A percentile compares a stretch with the other conserved stretches of the same genome.
phyloP scores from a whole-genome alignment of 2,113 vertebrate genomes.

The Lynx canadensis region DNA sequence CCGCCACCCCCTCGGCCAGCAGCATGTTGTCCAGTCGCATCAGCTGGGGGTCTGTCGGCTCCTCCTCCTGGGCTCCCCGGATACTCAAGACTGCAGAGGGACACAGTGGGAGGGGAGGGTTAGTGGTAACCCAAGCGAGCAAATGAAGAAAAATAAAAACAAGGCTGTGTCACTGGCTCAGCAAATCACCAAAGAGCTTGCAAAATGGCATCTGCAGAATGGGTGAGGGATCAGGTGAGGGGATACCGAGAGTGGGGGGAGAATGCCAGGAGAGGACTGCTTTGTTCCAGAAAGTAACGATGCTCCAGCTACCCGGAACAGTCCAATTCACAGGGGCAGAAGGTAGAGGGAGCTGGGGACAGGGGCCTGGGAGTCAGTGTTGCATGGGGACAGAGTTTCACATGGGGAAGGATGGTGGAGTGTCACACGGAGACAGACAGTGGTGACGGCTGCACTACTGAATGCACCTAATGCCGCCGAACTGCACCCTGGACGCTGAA shows the following conservation, averaged over 20 bases:
- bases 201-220: accelerated
- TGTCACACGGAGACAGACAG: too few relatives aligned
- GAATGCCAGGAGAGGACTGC: background rate
- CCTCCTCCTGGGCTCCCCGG: slow-evolving; percentile 97
- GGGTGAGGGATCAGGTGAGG: background rate
- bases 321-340: background rate
- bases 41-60: slow-evolving; percentile 97
- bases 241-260: background rate
- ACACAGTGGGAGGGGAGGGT: slow-evolving; percentile 59
- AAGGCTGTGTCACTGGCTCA: background rate
- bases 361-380: accelerated
- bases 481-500: too few relatives aligned
- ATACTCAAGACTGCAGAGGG: slow-evolving; percentile 94
- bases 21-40: slow-evolving; percentile 99
- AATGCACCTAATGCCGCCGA: too few relatives aligned
- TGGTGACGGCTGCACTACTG: accelerated
- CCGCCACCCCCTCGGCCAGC: slow-evolving; percentile 95
- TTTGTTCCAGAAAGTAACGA: background rate
- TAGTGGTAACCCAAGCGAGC: background rate
- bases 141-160: background rate
- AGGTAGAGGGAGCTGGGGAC: too few relatives aligned
- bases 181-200: background rate
- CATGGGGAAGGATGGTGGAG: background rate
- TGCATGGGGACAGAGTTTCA: too few relatives aligned
- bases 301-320: background rate